These are phyloP conservation scores for Erpetoichthys calabaricus DNA, from an alignment of 2,797 vertebrate genomes.

Conservation along the genomic window DNA sequence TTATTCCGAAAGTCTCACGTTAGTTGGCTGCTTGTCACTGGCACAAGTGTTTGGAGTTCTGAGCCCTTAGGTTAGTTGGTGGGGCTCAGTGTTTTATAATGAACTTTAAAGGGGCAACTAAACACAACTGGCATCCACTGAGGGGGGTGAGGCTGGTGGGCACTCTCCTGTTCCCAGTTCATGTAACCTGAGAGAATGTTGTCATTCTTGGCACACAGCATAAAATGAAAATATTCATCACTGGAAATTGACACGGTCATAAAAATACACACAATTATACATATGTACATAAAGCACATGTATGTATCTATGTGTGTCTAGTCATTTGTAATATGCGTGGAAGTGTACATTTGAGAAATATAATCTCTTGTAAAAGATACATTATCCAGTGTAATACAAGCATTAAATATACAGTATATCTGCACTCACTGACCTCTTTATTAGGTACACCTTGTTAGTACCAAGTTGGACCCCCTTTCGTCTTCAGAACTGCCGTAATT, in stretches of 20 bases:
- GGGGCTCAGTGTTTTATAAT: too few species aligned
- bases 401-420: conserved; percentile 27
- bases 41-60: background rate
- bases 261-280: too few species aligned
- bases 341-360: conserved; percentile 45
- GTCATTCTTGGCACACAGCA: conserved; percentile 23
- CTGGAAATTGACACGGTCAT: conserved; percentile 41
- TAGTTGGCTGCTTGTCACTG: background rate
- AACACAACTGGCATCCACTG: conserved; percentile 9
- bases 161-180: too few species aligned
- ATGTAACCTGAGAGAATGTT: conserved; percentile 10
- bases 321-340: conserved; percentile 54
- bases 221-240: conserved; percentile 41
- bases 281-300: conserved; percentile 32
- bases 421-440: conserved; percentile 25
- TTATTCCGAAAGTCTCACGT: too few species aligned
- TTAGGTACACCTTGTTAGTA: too few species aligned
- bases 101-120: too few species aligned
- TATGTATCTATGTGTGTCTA: conserved; percentile 40
- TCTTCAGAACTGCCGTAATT: too few species aligned
- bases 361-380: conserved; percentile 47
- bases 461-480: too few species aligned
- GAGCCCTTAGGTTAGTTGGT: conserved; percentile 4
- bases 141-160: too few species aligned
- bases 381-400: conserved; percentile 42